Evolutionary conservation across 2,113 vertebrate species (phyloP), one percentile per base, ranked within the genome.

Genomic region (Suricata suricatta): DNA sequence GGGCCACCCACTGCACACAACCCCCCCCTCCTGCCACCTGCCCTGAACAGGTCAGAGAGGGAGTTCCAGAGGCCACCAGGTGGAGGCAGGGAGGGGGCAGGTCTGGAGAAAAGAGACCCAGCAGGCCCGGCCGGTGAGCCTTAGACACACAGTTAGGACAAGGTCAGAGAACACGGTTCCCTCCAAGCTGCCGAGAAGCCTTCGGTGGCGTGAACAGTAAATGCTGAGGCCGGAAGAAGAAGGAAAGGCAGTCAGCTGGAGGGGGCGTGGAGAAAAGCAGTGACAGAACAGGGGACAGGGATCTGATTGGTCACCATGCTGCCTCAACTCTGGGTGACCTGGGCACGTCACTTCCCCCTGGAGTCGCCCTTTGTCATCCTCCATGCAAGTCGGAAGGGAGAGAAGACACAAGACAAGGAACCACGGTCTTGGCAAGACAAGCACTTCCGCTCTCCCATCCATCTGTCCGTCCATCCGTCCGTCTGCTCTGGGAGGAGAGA

Each of bases 81-180:
- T 27, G 63, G 29, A 0, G 2, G 2, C 10, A 3, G 29, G 16
- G 1, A 0, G 66, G 35, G 5, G 27, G n/a, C 81, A 23, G 21
- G 35, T 47, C 44, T 10, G 10, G 9, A 47, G 44, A 47, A 47
- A 47, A 47, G 44, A 47, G 44, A 10, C 44, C 44, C 8, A 4
- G 33, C 31, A 23, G 21, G 2, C 4, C 13, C 10, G 66, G 76
- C 5, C 23, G 27, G 35, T 8, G 35, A 15, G 52, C n/a, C 29
- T 64, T 9, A 38, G 79, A 74, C 25, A n/a, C 0, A 15, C 13
- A 4, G 5, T n/a, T 7, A 2, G 13, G 60, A 25, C 31, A 13
- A n/a, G 23, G 66, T 9, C 60, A 12, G 76, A 74, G 47, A 25
- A 27, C 64, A 57, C 0, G 29, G 23, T 0, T 35, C 21, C 15